Base-by-base conservation (phyloP, 2,797 vertebrate species). In the Ptychadena robeensis region DNA sequence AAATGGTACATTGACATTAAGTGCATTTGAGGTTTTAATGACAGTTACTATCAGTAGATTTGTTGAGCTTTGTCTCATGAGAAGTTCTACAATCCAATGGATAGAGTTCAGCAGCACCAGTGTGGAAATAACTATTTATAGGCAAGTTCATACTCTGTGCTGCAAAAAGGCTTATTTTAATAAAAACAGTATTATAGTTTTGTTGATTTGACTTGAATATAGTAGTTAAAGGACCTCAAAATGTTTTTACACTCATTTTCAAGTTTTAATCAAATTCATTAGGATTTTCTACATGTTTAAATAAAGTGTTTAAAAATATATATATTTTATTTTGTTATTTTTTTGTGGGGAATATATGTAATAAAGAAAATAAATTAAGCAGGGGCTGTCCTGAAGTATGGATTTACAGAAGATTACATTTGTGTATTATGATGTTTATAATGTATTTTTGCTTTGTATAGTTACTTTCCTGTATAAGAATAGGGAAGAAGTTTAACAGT, bases 201-300 rank as follows among this genome's bases (percentile, higher is more conserved):
- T 63, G 30, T 37, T 34, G 18, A 53, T 77, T 61, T 67, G 63
- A 68, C 63, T n/a, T 15, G 40, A 14, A 18, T 44, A 0, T 15
- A 15, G 4, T 1, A 48, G 40, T 77, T n/a, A 6, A 32, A 40
- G 48, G 34, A 31, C 73, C 28, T n/a, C 34, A 31, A 27, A 34
- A 25, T 44, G 35, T 31, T 18, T 64, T 11, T n/a, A n/a, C n/a
- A n/a, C n/a, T n/a, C n/a, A n/a, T n/a, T n/a, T n/a, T n/a, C n/a
- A n/a, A 28, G n/a, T 48, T 71, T 72, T 70, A 48, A 70, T 14
- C 31, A 61, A 40, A 79, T 69, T 6, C 5, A 61, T 63, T 70
- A 63, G 18, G 14, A 35, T 25, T 71, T 31, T n/a, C n/a, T n/a
- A n/a, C n/a, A 68, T 38, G 65, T 76, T 77, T 64, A 82, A 71